phyloP scores from a whole-genome alignment of 30 jellyfish, hydroid and myxozoan species.

The Aurelia sp. region DNA sequence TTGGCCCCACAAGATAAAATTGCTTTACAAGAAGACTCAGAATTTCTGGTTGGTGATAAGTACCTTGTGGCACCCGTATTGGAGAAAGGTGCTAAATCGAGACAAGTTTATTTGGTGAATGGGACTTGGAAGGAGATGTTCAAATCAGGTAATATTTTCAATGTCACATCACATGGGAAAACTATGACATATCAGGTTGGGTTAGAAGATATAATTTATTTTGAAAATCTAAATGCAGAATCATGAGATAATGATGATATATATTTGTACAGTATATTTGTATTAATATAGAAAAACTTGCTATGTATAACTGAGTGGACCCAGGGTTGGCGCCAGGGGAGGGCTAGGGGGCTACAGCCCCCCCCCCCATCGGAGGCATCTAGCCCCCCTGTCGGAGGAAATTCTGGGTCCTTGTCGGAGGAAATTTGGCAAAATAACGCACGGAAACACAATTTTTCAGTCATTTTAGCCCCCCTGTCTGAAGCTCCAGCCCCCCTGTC shows the following conservation, averaged over 20 bases:
- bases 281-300: background rate
- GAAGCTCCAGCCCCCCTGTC: too few species aligned
- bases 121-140: conserved; percentile 95
- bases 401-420: too few species aligned
- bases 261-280: background rate
- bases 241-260: background rate
- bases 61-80: conserved; percentile 90
- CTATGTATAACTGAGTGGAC: too few species aligned
- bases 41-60: conserved; percentile 82
- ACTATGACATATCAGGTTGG: conserved; percentile 50
- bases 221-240: conserved; percentile 16
- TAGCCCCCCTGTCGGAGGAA: too few species aligned
- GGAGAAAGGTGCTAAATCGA: conserved; percentile 59
- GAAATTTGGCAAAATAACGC: too few species aligned
- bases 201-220: conserved; percentile 67
- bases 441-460: too few species aligned
- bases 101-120: conserved; percentile 60
- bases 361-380: too few species aligned
- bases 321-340: too few species aligned
- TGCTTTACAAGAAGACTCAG: conserved; percentile 63
- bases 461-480: too few species aligned
- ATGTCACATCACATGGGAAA: conserved; percentile 54
- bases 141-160: conserved; percentile 38
- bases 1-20: conserved; percentile 73
- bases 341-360: too few species aligned